Base-by-base conservation (phyloP, 2,797 vertebrate species). In the Chaunax sp. region DNA sequence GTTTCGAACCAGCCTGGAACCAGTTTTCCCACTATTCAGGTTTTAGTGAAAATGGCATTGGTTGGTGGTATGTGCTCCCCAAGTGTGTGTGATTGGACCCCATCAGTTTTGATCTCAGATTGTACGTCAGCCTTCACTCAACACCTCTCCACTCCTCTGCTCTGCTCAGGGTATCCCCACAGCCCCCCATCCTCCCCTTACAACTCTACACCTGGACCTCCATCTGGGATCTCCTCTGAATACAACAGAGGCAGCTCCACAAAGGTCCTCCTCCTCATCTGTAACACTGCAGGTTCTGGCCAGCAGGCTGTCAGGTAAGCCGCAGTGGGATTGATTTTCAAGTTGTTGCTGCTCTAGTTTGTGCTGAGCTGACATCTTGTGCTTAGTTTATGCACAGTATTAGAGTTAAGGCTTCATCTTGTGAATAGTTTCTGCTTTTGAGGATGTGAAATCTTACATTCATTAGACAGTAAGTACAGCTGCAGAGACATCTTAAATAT, bases 221-320 rank as follows among this genome's bases (percentile, higher is more conserved):
- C 92, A 0, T 86, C 92, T 0, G 87, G 91, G 0, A 88, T 90
- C 56, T 96, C 96, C 63, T 95, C 94, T 0, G 96, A 96, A 70
- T 92, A 92, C 80, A 90, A 94, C 72, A 88, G 93, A 18, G 82
- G 85, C 0, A 55, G 78, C 1, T 85, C 92, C n/a, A 63, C 84
- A 18, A 95, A 92, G 87, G 75, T 97, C 72, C 90, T 95, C 18
- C 91, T 98, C 25, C 93, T 98, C 77, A 89, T 97, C 82, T 98
- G 97, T 81, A 97, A 96, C 90, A 89, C 94, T 1, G 90, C 91
- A 1, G 95, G 95, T 5, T 79, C 90, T 0, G 95, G 94, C 10
- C 89, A 92, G 44, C 94, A 93, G 67, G 95, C 93, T 3, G 80
- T 91, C 85, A 95, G 97, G 97, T 97, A 90, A 87, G 70, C 28